Conservation (phyloP, 2,113 vertebrate species). For the Miniopterus natalensis region DNA sequence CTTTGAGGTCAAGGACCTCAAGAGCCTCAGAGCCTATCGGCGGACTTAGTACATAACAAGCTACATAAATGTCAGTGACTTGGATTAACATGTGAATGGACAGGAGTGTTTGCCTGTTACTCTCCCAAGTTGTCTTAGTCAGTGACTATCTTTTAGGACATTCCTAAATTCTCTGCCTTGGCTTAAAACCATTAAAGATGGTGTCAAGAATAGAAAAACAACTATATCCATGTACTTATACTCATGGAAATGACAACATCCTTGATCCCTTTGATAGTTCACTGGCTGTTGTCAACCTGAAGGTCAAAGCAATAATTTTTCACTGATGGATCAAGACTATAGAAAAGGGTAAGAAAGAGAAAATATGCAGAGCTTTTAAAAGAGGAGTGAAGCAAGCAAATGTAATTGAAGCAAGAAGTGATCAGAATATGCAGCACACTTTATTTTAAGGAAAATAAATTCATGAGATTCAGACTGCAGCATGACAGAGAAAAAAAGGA, state of each 20-base stretch:
- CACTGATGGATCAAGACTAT: neutral
- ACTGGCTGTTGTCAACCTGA: neutral
- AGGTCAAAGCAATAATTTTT: conserved; percentile 14
- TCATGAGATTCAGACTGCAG: conserved; percentile 84
- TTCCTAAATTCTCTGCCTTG: neutral
- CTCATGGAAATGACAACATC: neutral
- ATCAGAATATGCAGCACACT: conserved; percentile 78
- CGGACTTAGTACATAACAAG: neutral
- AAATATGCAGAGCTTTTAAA: conserved; percentile 18
- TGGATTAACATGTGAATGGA: neutral
- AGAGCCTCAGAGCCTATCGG: neutral
- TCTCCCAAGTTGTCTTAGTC: neutral
- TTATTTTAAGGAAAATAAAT: conserved; percentile 83
- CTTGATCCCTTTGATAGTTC: neutral
- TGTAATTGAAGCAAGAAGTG: conserved; percentile 63
- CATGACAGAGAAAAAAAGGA: conserved; percentile 73
- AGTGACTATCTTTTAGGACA: neutral
- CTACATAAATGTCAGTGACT: neutral
- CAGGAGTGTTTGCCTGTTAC: neutral
- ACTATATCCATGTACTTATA: neutral
- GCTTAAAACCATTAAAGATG: neutral
- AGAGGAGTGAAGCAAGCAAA: neutral
- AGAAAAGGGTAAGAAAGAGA: neutral
- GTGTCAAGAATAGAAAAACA: neutral
- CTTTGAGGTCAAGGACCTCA: neutral